Evolutionary conservation across 2,113 vertebrate species (phyloP), one percentile per base, ranked within the genome.

Genomic region (Tragulus kanchil): DNA sequence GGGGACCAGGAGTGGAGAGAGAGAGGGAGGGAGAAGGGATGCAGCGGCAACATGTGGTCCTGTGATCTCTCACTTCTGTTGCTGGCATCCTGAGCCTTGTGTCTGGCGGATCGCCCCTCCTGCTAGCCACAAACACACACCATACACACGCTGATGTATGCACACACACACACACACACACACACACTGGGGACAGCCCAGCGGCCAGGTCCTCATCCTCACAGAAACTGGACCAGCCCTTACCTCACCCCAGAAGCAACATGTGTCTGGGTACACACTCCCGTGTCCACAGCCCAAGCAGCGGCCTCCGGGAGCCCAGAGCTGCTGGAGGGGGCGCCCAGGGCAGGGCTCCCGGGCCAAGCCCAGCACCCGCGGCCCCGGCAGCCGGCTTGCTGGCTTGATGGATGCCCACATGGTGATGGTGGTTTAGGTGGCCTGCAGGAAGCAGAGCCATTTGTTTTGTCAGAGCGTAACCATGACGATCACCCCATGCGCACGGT

Each of bases 381-480:
- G 85, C 94, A 87, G 95, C 88, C 62, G 28, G 97, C 96, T 89
- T 96, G 95, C 88, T 59, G 28, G 97, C 96, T 89, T 96, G 93
- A 71, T 78, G 62, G 85, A 94, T 82, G 90, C 97, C 98, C 97
- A 97, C 97, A 98, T 98, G 97, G 97, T 97, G 64, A 93, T 82
- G 94, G 98, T 96, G 98, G 97, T 98, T 98, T 93, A 98, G 98
- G 98, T 98, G 98, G 98, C 98, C 98, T 98, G 97, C 97, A 88
- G 97, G 56, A 92, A 98, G 98, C 98, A 98, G 93, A 99, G 99
- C 98, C 98, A 97, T 99, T 99, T 99, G 98, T 99, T 99, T 99
- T 99, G 98, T 96, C 98, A 78, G 98, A 92, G 96, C 96, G 99
- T 99, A 99, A 99, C 99, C 99, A 99, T 99, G 99, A 99, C 99